phyloP scores from a whole-genome alignment of 1,140 invertebrate species.

The Trichonephila inaurata region DNA sequence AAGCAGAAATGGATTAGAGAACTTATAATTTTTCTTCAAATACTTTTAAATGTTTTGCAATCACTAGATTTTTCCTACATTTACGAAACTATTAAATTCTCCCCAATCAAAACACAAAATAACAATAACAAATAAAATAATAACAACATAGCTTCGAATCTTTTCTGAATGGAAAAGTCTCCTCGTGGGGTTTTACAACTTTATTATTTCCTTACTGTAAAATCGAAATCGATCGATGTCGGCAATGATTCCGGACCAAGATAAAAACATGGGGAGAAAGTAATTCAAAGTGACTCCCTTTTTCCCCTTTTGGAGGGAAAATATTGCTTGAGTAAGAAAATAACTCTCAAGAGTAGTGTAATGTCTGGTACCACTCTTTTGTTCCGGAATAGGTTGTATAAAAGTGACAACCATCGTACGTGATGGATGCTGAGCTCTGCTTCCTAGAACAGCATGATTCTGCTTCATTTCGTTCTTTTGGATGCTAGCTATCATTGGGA shows the following conservation, averaged over 20 bases:
- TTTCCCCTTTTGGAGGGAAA: slow-evolving; percentile 61
- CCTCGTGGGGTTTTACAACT: slow-evolving; percentile 24
- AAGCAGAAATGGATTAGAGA: too few species aligned
- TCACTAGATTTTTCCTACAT: too few species aligned
- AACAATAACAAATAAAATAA: too few species aligned
- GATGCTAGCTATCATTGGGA: not conserved
- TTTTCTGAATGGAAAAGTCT: not conserved
- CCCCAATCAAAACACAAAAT: too few species aligned
- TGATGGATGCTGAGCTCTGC: not conserved
- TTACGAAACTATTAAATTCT: too few species aligned
- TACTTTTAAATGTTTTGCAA: too few species aligned
- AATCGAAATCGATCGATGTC: slow-evolving; percentile 72
- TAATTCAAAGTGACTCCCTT: slow-evolving; percentile 69
- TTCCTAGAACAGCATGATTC: slow-evolving; percentile 27
- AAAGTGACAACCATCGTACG: slow-evolving; percentile 58
- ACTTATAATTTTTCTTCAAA: too few species aligned
- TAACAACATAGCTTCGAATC: too few species aligned
- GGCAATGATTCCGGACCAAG: slow-evolving; percentile 64
- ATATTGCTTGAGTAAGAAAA: slow-evolving; percentile 57
- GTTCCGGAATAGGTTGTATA: slow-evolving; percentile 49
- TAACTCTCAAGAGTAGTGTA: slow-evolving; percentile 45
- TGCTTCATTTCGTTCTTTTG: not conserved
- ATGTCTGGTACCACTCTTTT: slow-evolving; percentile 28
- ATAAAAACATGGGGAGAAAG: slow-evolving; percentile 69
- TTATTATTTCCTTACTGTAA: slow-evolving; percentile 67